Base-by-base conservation (phyloP, 2,888 invertebrate genomes). In the Drosophila ustulata region DNA sequence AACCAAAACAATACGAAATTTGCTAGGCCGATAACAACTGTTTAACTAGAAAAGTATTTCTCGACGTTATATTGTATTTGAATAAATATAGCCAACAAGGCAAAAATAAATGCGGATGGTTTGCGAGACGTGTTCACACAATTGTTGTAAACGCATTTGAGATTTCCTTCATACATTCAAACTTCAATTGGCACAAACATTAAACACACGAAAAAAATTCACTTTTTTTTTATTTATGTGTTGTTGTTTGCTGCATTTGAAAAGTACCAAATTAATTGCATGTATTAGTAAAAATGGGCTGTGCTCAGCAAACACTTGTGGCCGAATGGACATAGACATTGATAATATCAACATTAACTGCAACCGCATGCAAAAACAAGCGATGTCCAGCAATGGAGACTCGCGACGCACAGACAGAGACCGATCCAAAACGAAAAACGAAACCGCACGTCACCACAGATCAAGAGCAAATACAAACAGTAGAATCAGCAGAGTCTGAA, bases 231-330 rank as follows among this genome's bases (percentile, higher is more conserved):
- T 45, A 3, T 8, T 46, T 23, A 9, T 37, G 52, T 55, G 37
- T 69, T 30, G 3, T 47, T 74, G 37, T 53, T 47, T 28, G 13
- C 26, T 6, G 6, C 7, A 30, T 30, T 37, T 11, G 11, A 18
- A 47, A 50, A 28, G 30, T 25, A 32, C 26, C 11, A 46, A 59
- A 49, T 64, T 37, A 11, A 46, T 56, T 25, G 68, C 39, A 5
- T 41, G 57, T 25, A 61, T 28, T 51, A 32, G 49, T 45, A 46
- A 80, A 78, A 78, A 87, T 87, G 85, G 84, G 65, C 52, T 47
- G 59, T 80, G 73, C 50, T 49, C 41, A 59, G 39, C 47, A 50
- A 47, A 50, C 52, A 50, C 4, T 49, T 51, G 53, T 52, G 37
- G 56, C 56, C 61, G 45, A 76, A 47, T 66, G 83, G 84, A 76